Percentiles rank a stretch among this genome's conserved stretches.
phyloP scores from a whole-genome alignment of 2,113 vertebrate species.

The Eupsittula cactorum region DNA sequence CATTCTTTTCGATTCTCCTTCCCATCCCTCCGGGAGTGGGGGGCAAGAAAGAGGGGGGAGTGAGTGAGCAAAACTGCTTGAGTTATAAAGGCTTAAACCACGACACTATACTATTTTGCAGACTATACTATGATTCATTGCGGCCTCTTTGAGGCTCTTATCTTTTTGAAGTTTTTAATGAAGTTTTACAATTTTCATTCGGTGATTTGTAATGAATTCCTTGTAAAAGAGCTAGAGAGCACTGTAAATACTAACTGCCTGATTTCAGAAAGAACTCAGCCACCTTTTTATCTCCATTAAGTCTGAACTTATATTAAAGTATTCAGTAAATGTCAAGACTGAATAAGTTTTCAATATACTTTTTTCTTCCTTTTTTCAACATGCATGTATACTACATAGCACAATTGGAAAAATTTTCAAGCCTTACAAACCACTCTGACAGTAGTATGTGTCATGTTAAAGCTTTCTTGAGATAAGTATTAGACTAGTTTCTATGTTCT shows the following conservation, averaged over 20 bases:
- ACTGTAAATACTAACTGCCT: not conserved
- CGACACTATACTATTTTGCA: not conserved
- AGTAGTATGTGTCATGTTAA: not conserved
- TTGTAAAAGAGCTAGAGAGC: not conserved
- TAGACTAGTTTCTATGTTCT: not conserved
- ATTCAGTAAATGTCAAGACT: not conserved
- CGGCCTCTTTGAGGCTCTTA: not conserved
- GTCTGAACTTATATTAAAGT: not conserved
- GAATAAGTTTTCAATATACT: not conserved
- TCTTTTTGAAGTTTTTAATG: not conserved
- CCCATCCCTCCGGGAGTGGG: too few species aligned
- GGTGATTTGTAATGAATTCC: slow-evolving; percentile 22
- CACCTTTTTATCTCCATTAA: not conserved
- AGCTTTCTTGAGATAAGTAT: not conserved
- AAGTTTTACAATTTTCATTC: slow-evolving; percentile 11
- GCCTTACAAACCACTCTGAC: not conserved
- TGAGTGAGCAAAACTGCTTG: too few species aligned
- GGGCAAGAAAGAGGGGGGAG: too few species aligned
- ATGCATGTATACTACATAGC: not conserved
- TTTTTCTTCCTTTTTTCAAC: not conserved
- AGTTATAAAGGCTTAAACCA: too few species aligned
- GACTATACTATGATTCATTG: not conserved
- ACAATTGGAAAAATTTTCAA: not conserved
- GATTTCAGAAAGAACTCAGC: not conserved
- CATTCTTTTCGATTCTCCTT: too few species aligned